These are phyloP conservation scores for Acyrthosiphon pisum DNA, from an alignment of 1,140 invertebrate species.

Conservation along the genomic window DNA sequence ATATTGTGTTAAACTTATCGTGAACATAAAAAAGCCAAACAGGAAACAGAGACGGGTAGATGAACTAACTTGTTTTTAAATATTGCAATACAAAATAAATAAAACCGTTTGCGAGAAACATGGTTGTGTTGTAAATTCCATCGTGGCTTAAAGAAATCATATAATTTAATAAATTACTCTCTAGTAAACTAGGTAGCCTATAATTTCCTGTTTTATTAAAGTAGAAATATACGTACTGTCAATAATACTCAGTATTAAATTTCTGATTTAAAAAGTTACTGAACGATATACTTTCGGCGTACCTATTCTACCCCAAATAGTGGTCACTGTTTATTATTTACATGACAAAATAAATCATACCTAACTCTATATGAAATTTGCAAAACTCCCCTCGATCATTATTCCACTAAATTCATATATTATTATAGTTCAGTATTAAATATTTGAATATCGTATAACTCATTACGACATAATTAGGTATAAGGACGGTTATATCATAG, in stretches of 20 bases:
- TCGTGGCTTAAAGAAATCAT: neutral
- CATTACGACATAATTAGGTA: neutral
- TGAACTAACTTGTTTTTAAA: neutral
- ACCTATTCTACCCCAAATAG: too few relatives aligned
- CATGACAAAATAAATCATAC: too few relatives aligned
- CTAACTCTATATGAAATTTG: too few relatives aligned
- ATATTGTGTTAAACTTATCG: neutral
- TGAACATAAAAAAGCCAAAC: neutral
- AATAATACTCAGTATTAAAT: neutral
- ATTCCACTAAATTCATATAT: neutral
- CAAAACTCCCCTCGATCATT: too few relatives aligned
- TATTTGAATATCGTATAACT: neutral
- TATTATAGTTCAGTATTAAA: neutral
- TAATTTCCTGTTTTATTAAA: neutral
- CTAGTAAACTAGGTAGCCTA: neutral
- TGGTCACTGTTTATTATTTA: too few relatives aligned
- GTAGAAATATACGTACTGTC: neutral
- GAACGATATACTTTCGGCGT: neutral
- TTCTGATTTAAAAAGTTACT: neutral
- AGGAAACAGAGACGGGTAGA: neutral
- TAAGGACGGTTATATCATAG: too few relatives aligned
- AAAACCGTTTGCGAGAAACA: neutral
- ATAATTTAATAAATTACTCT: neutral
- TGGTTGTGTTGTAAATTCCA: neutral
- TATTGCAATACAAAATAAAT: constrained; percentile 8